A percentile compares a stretch with the other conserved stretches of the same genome.
phyloP scores from a whole-genome alignment of 2,113 vertebrate genomes.

The Elgaria multicarinata region DNA sequence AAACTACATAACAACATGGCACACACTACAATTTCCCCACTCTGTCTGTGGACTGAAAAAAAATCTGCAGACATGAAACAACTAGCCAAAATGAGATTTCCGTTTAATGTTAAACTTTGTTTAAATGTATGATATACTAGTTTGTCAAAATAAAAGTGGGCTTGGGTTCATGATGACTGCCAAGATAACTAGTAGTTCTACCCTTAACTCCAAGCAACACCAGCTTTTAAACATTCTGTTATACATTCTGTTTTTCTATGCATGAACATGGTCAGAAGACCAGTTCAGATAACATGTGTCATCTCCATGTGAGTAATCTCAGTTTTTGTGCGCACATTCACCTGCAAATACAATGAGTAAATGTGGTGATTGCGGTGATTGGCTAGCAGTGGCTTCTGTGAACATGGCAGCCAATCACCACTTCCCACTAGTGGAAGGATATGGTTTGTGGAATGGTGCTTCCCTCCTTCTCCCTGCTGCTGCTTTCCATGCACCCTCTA shows the following conservation, averaged over 20 bases:
- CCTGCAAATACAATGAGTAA: no score
- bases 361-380: no score
- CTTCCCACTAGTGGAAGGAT: no score
- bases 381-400: no score
- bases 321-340: no score
- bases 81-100: neutral
- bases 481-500: no score
- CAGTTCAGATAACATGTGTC: no score
- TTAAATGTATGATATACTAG: neutral
- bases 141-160: neutral
- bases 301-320: no score
- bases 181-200: neutral
- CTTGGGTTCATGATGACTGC: neutral
- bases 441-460: no score
- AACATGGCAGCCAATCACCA: no score
- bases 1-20: neutral
- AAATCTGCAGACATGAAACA: neutral
- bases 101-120: neutral
- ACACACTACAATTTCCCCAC: neutral
- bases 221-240: neutral
- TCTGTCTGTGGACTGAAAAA: neutral
- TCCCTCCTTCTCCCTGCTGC: no score
- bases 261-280: no score
- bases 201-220: neutral
- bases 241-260: neutral